Base-by-base conservation (phyloP, 2,888 invertebrate genomes). In the Dysmachus trigonus region DNA sequence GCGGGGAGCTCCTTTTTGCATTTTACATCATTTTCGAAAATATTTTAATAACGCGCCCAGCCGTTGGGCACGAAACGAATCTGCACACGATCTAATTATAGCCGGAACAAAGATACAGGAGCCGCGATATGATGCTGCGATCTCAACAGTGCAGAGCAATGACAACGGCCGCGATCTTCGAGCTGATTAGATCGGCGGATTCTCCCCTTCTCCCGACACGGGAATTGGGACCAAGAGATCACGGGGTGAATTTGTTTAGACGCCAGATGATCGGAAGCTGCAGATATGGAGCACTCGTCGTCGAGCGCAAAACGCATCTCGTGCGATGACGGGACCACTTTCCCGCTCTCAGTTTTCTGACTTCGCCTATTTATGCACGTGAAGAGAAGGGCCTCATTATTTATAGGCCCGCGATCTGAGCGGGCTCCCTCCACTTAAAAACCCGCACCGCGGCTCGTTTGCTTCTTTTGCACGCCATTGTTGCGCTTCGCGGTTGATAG, bases 221-320 rank as follows among this genome's bases (percentile, higher is more conserved):
- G 41, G 77, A 77, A 47, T 41, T 47, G 77, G 18, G 77, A 30
- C 30, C 77, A 77, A 15, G 47, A 47, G 47, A 18, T 47, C 22
- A 15, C 2, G n/a, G 13, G 18, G 47, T 47, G 47, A 77, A 77
- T 77, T 77, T 77, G 47, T 77, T 77, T 77, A 47, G 18, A 77
- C 77, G 47, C 47, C 41, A 41, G 76, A 77, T 77, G 77, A 77
- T 77, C 77, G 47, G 77, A 77, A 77, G 47, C 77, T 35, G 27
- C 27, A 47, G 77, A 77, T 77, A 77, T 47, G 47, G 30, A 18
- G 47, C 76, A 38, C 41, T 35, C 35, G 62, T 62, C 27, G 62
- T n/a, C n/a, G n/a, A n/a, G n/a, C n/a, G n/a, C n/a, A n/a, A n/a
- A n/a, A 10, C 47, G n/a, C 27, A 77, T 47, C 22, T 47, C 47